Base-by-base conservation (phyloP, 1,140 invertebrate genomes). In the Drosophila sucinea region DNA sequence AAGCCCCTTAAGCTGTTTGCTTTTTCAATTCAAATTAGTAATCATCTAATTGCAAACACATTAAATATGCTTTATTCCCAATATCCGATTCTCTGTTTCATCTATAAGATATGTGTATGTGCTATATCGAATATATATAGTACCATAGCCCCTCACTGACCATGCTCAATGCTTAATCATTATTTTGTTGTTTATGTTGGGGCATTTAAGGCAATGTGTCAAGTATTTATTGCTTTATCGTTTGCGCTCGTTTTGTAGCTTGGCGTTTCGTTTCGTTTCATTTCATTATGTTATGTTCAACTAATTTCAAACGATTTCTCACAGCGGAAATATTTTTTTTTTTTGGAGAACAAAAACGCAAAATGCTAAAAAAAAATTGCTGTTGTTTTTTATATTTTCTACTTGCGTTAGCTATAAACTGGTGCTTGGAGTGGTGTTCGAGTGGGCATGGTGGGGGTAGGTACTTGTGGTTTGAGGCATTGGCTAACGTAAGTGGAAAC, bases 251-350 rank as follows among this genome's bases (percentile, higher is more conserved):
- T 51, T 51, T 51, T 27, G 44, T 10, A 51, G 44, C 35, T 11
- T 11, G 11, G 11, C 10, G 35, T 2, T 38, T 38, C 44, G 44
- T 51, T 51, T n/a, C 8, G 35, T 38, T 51, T 27, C 6, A 51
- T 41, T 73, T 38, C 44, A 32, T 73, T 87, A 69, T 87, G 67
- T 67, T 82, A 71, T 74, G 71, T 87, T 87, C 61, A 77, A 79
- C 76, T 79, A 73, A 86, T 82, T 82, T 82, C 67, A 82, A 87
- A 86, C 68, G 71, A 82, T 82, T 86, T 86, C 79, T 79, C 78
- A 75, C 63, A 65, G 66, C 54, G 66, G 60, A 80, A 67, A 74
- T 63, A 72, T 85, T 81, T 77, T 58, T 44, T 51, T n/a, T 44
- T 44, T 44, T 17, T 41, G 11, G 1, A 60, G 44, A 67, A 70